phyloP scores from a whole-genome alignment of 2,797 vertebrate genomes.

The Picus viridis region DNA sequence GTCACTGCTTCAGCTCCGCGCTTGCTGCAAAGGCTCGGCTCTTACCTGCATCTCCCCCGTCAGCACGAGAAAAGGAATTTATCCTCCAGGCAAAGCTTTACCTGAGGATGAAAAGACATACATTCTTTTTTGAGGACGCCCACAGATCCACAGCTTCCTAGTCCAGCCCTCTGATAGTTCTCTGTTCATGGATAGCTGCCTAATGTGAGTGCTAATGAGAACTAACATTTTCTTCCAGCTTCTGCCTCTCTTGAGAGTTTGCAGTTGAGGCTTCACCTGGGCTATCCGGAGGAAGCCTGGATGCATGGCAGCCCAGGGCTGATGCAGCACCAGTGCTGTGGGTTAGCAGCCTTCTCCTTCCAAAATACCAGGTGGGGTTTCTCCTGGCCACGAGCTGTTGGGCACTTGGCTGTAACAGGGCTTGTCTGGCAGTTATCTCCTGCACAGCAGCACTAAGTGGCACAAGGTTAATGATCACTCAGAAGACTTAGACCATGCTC shows the following conservation, averaged over 20 bases:
- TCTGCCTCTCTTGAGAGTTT: not conserved
- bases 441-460: not conserved
- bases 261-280: rapidly evolving
- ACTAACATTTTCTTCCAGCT: rapidly evolving
- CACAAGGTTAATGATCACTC: not conserved
- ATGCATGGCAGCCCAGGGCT: rapidly evolving
- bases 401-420: not conserved
- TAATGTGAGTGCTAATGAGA: rapidly evolving
- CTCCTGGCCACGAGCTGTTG: not conserved
- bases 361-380: not conserved
- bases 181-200: rapidly evolving
- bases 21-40: not conserved
- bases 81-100: not conserved
- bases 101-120: not conserved
- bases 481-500: not conserved
- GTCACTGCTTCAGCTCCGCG: not conserved
- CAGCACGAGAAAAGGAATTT: rapidly evolving
- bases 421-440: not conserved
- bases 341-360: not conserved
- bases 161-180: rapidly evolving
- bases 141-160: rapidly evolving
- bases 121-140: not conserved
- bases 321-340: rapidly evolving
- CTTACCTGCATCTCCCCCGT: not conserved
- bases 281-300: rapidly evolving